Percentiles rank a stretch among this genome's conserved stretches.
Evolutionary conservation across 2,113 vertebrate genomes (phyloP).

Genomic region (Cyphomyrus plagiostoma): DNA sequence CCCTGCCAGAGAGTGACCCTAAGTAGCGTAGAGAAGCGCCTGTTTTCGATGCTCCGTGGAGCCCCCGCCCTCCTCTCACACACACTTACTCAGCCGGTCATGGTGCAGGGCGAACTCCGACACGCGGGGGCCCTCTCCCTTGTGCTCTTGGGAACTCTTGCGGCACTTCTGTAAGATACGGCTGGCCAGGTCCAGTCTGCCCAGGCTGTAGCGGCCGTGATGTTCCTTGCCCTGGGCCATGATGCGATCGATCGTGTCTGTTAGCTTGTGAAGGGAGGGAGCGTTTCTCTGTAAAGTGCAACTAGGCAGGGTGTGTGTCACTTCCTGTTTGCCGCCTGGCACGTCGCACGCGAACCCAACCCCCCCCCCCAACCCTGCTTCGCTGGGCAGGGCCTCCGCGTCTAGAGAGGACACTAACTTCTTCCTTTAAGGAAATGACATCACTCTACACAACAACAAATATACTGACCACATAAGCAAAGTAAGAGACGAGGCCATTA

Average conservation of each 20-base stretch:
- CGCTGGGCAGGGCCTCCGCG: background rate
- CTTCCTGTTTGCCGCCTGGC: slow-evolving; percentile 10
- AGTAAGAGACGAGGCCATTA: background rate
- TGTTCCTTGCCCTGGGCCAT: slow-evolving; percentile 80
- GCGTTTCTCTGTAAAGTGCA: background rate
- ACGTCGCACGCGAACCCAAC: background rate
- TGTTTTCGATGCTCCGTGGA: background rate
- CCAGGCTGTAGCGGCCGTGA: slow-evolving; percentile 60
- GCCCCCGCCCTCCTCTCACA: background rate
- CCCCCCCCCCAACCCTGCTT: background rate
- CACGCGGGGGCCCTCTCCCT: slow-evolving; percentile 62
- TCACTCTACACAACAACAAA: background rate
- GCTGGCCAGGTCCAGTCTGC: slow-evolving; percentile 76
- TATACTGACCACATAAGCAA: background rate
- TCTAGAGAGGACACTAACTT: background rate
- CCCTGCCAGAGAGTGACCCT: background rate
- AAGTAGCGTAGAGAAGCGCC: background rate
- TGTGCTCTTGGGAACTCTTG: slow-evolving; percentile 71
- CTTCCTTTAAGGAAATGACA: background rate
- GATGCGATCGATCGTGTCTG: slow-evolving; percentile 18
- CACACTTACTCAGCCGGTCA: slow-evolving; percentile 85
- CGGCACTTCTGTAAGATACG: slow-evolving; percentile 78
- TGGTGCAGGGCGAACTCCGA: slow-evolving; percentile 73
- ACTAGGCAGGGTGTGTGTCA: background rate
- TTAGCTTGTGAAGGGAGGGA: background rate